Conservation (phyloP, 2,113 vertebrate species). For the Lucifuga dentata region DNA sequence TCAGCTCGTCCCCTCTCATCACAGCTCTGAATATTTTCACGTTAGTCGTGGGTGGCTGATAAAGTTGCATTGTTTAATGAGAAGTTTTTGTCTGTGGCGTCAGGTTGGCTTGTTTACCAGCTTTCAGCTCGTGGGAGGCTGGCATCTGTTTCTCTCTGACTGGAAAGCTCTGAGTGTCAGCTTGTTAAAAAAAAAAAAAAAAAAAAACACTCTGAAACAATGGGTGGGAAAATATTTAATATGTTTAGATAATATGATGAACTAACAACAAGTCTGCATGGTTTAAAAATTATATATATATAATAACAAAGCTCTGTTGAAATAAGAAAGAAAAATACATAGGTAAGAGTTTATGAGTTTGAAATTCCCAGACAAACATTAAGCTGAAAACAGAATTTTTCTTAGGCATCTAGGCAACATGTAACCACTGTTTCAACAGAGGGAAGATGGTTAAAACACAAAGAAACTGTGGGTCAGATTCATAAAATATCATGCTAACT, state of each 20-base stretch:
- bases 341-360: neutral
- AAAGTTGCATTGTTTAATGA: conserved; percentile 71
- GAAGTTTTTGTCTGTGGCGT: conserved; percentile 41
- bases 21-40: conserved; percentile 45
- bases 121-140: conserved; percentile 68
- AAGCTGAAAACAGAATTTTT: no score
- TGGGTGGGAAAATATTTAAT: conserved; percentile 25
- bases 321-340: neutral
- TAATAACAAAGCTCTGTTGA: conserved; percentile 14
- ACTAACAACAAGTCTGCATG: neutral
- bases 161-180: conserved; percentile 50
- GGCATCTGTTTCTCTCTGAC: conserved; percentile 71
- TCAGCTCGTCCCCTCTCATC: conserved; percentile 39
- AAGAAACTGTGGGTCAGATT: no score
- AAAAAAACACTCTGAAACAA: conserved; percentile 3
- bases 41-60: conserved; percentile 66
- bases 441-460: no score
- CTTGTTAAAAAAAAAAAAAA: conserved; percentile 36
- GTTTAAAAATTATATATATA: neutral
- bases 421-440: no score
- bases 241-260: conserved; percentile 21
- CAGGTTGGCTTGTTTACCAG: conserved; percentile 69
- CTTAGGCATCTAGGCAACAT: no score
- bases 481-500: no score
- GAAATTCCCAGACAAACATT: no score